Percentiles rank a stretch among this genome's conserved stretches.
phyloP scores from a whole-genome alignment of 2,113 vertebrate genomes.

The Pterocles burchelli region DNA sequence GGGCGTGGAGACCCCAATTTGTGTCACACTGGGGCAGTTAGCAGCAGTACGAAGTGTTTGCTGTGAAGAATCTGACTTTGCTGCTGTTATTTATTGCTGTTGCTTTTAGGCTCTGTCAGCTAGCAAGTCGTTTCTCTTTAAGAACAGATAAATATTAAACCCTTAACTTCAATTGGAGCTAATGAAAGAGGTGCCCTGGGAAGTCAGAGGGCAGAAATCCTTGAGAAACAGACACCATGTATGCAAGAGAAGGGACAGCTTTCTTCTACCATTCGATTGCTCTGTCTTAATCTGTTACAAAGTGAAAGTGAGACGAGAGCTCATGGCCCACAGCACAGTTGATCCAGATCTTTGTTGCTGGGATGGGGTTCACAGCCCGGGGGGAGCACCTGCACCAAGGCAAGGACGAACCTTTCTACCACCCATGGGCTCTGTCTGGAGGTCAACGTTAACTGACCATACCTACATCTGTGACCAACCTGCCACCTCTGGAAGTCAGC shows the following conservation, averaged over 20 bases:
- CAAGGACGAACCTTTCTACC: background rate
- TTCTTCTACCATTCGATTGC: background rate
- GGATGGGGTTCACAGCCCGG: background rate
- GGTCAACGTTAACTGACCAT: background rate
- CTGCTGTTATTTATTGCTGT: background rate
- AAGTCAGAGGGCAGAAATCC: background rate
- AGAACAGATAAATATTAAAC: constrained; percentile 28
- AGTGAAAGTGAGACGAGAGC: background rate
- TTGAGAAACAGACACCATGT: background rate
- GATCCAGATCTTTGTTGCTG: background rate
- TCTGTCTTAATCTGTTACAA: background rate
- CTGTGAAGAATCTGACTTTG: background rate
- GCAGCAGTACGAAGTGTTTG: background rate
- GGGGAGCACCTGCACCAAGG: background rate
- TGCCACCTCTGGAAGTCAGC: background rate
- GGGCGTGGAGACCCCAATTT: background rate
- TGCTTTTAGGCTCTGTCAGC: background rate
- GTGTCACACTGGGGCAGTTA: background rate
- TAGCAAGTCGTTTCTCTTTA: background rate
- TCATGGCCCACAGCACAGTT: background rate
- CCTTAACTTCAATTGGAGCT: background rate
- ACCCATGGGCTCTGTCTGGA: background rate
- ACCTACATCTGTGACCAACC: background rate
- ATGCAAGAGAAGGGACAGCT: background rate
- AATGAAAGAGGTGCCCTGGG: background rate